Conservation (phyloP, 2,888 invertebrate species). For the Melinopterus prodromus region DNA sequence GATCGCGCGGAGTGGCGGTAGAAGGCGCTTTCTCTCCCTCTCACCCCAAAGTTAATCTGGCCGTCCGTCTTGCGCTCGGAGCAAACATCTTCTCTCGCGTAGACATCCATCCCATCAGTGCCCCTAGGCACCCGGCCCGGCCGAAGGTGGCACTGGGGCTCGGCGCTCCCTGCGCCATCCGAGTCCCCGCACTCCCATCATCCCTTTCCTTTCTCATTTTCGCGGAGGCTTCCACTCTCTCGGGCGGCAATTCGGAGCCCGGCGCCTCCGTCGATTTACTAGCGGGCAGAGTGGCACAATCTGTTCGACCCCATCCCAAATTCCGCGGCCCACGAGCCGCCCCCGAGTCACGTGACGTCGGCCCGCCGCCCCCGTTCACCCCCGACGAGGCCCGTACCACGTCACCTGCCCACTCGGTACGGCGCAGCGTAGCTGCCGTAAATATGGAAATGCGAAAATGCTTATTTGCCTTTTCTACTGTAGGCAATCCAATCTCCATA, state of each 20-base stretch:
- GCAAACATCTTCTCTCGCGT: slow-evolving; percentile 43
- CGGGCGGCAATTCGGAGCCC: background rate
- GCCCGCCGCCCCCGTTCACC: slow-evolving; percentile 8
- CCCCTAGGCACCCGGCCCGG: background rate
- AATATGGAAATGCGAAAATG: slow-evolving; percentile 8
- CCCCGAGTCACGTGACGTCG: slow-evolving; percentile 10
- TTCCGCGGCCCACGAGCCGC: slow-evolving; percentile 13
- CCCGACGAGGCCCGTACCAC: background rate
- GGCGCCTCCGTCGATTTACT: slow-evolving; percentile 4
- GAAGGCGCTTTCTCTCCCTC: background rate
- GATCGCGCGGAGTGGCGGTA: background rate
- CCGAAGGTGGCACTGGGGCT: background rate
- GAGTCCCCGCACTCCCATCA: background rate
- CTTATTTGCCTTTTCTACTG: background rate
- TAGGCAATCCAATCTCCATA: background rate
- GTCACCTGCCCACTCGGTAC: background rate
- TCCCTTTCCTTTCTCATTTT: background rate
- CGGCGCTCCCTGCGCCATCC: background rate
- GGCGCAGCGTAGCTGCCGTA: background rate
- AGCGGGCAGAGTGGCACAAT: slow-evolving; percentile 18
- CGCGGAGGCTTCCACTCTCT: background rate
- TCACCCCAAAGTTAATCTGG: slow-evolving; percentile 46
- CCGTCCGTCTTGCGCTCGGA: slow-evolving; percentile 47
- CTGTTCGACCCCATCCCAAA: slow-evolving; percentile 12
- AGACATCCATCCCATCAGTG: background rate